Evolutionary conservation across 2,888 invertebrate species (phyloP).

Genomic region (Stomorhina lunata): DNA sequence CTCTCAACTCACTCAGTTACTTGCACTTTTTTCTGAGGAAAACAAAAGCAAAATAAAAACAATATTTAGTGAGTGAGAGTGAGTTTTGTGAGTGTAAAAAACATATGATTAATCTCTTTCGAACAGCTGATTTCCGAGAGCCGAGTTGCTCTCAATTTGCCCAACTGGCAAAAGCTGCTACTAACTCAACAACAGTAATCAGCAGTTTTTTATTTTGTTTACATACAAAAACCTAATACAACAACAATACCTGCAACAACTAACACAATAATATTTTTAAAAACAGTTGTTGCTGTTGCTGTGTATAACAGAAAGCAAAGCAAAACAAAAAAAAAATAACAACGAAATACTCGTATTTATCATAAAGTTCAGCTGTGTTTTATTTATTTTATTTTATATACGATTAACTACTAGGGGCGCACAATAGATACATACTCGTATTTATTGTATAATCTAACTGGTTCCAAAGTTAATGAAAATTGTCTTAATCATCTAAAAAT

Average conservation of each 20-base stretch:
- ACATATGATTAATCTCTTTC: slow-evolving; percentile 60
- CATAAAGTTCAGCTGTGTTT: background rate
- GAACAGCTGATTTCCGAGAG: slow-evolving; percentile 60
- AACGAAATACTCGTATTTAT: background rate
- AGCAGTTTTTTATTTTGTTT: slow-evolving; percentile 52
- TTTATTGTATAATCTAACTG: too few species aligned
- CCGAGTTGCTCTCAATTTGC: too few species aligned
- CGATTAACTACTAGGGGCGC: background rate
- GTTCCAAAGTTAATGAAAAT: too few species aligned
- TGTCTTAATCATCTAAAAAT: too few species aligned
- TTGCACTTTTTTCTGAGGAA: slow-evolving; percentile 48
- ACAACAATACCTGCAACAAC: background rate
- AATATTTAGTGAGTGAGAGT: background rate
- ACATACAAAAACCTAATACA: background rate
- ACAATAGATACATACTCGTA: background rate
- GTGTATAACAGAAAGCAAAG: background rate
- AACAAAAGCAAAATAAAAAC: slow-evolving; percentile 10
- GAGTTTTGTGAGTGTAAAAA: background rate
- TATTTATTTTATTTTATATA: background rate
- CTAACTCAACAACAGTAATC: slow-evolving; percentile 26
- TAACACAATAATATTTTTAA: background rate
- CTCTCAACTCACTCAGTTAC: slow-evolving; percentile 19
- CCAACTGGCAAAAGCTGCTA: background rate
- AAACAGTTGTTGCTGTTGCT: slow-evolving; percentile 57
- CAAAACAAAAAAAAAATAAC: background rate